A percentile compares a stretch with the other conserved stretches of the same genome.
Conservation (phyloP, 2,797 vertebrate genomes). For the Chelon auratus region DNA sequence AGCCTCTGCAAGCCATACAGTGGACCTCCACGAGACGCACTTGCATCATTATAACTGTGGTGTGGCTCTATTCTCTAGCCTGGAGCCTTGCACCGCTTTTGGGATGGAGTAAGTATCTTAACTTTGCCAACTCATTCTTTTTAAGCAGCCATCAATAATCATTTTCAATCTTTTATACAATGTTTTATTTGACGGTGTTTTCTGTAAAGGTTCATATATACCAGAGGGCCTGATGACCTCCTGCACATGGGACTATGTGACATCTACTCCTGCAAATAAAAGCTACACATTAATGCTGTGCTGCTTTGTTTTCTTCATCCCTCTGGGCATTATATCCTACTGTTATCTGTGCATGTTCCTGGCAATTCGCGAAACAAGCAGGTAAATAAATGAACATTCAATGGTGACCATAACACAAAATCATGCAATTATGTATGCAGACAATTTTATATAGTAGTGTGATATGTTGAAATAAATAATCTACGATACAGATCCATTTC, state of each 20-base stretch:
- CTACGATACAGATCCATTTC: no score
- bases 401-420: slow-evolving; percentile 3
- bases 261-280: slow-evolving; percentile 81
- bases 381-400: slow-evolving; percentile 59
- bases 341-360: slow-evolving; percentile 87
- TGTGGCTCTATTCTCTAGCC: slow-evolving; percentile 93
- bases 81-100: slow-evolving; percentile 96
- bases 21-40: slow-evolving; percentile 88
- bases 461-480: no score
- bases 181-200: slow-evolving; percentile 3
- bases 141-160: not conserved
- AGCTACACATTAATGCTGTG: slow-evolving; percentile 88
- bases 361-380: slow-evolving; percentile 80
- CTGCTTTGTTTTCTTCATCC: slow-evolving; percentile 87
- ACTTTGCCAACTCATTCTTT: not conserved
- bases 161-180: not conserved
- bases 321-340: slow-evolving; percentile 83
- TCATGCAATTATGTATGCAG: no score
- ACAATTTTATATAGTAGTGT: no score
- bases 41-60: slow-evolving; percentile 83
- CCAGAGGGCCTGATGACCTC: slow-evolving; percentile 89
- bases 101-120: slow-evolving; percentile 91
- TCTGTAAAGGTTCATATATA: slow-evolving; percentile 83
- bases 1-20: slow-evolving; percentile 88
- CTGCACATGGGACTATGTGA: slow-evolving; percentile 87